phyloP scores from a whole-genome alignment of 2,113 vertebrate genomes.

The Stegastes partitus region DNA sequence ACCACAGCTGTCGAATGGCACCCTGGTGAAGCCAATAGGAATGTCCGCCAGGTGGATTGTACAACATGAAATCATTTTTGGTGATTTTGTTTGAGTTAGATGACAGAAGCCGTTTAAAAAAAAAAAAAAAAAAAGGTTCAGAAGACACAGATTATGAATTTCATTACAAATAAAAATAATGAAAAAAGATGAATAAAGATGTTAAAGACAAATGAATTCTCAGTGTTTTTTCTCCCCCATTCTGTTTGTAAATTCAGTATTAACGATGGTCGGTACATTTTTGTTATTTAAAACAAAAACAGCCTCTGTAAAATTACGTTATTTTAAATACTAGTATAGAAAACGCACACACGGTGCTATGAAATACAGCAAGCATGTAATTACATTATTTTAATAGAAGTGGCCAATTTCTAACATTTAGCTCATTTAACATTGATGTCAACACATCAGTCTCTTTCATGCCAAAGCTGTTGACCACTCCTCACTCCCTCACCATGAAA shows the following conservation, averaged over 20 bases:
- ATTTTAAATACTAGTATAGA: no score
- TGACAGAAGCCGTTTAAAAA: conserved; percentile 66
- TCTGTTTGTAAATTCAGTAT: not conserved
- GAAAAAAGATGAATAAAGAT: conserved; percentile 84
- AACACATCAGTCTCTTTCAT: no score
- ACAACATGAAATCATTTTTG: conserved; percentile 80
- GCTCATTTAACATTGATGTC: no score
- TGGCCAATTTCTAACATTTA: no score
- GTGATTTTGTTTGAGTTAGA: conserved; percentile 75
- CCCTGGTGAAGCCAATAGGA: conserved; percentile 72
- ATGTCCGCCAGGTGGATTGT: conserved; percentile 80
- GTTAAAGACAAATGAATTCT: conserved; percentile 67
- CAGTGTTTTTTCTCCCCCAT: not conserved
- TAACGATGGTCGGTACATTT: no score
- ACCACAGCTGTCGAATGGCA: conserved; percentile 62
- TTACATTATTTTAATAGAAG: no score
- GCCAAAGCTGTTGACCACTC: no score
- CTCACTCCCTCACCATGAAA: no score
- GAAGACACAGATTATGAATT: conserved; percentile 77
- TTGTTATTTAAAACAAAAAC: no score
- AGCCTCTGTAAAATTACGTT: no score
- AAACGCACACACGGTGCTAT: no score
- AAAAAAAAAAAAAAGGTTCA: conserved; percentile 65
- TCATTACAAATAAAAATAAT: conserved; percentile 81
- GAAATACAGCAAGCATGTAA: no score